These are phyloP conservation scores for Lateolabrax maculatus DNA, from an alignment of 2,797 vertebrate genomes.

Conservation along the genomic window DNA sequence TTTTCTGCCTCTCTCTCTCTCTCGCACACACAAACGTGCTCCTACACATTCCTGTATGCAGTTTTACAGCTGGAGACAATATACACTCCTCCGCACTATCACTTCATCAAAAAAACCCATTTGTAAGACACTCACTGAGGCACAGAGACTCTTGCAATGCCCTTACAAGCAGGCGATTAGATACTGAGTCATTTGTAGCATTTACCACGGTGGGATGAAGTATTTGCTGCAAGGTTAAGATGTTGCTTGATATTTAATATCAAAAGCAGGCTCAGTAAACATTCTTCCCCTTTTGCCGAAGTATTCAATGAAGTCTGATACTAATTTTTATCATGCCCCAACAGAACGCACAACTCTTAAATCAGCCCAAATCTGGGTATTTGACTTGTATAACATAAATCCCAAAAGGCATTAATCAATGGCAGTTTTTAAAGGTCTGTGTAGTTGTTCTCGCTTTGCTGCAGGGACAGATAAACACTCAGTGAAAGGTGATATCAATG, in stretches of 20 bases:
- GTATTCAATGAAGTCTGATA: constrained; percentile 28
- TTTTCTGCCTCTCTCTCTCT: constrained; percentile 10
- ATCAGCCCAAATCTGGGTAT: constrained; percentile 36
- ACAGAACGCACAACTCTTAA: constrained; percentile 32
- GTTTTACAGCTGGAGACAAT: constrained; percentile 71
- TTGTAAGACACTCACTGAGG: constrained; percentile 37
- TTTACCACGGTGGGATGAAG: constrained; percentile 31
- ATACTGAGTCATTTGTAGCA: constrained; percentile 40
- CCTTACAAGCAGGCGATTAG: constrained; percentile 48
- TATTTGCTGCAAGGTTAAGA: constrained; percentile 19
- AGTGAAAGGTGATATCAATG: constrained; percentile 58
- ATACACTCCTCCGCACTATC: constrained; percentile 55
- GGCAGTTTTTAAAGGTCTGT: constrained; percentile 43
- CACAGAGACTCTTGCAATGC: constrained; percentile 28
- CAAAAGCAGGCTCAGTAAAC: constrained; percentile 22
- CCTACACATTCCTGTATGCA: constrained; percentile 69
- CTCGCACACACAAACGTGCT: constrained; percentile 44
- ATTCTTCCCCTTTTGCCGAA: constrained; percentile 3
- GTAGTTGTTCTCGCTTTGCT: constrained; percentile 35
- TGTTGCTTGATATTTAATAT: constrained; percentile 35
- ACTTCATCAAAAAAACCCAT: constrained; percentile 59
- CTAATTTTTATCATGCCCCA: constrained; percentile 30
- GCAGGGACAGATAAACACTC: constrained; percentile 50
- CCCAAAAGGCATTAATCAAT: constrained; percentile 60
- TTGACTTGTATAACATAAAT: constrained; percentile 43